phyloP scores from a whole-genome alignment of 2,113 vertebrate species.

The Xiphias gladius region DNA sequence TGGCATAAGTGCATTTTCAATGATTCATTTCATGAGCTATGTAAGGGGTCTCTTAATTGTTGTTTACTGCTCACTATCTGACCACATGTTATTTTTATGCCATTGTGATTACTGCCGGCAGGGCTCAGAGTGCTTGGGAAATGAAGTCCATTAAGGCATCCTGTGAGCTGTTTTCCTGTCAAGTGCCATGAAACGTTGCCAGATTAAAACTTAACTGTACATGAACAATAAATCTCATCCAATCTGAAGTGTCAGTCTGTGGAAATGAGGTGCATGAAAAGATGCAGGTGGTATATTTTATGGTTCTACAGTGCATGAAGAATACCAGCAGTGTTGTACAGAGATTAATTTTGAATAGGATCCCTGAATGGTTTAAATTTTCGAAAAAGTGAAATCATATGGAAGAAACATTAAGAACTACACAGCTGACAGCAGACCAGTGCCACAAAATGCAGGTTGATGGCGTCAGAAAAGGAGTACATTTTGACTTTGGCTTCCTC shows the following conservation, averaged over 20 bases:
- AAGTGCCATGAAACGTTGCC: constrained; percentile 48
- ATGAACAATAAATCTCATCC: constrained; percentile 48
- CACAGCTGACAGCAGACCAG: constrained; percentile 10
- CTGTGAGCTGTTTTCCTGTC: constrained; percentile 69
- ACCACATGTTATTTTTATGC: constrained; percentile 78
- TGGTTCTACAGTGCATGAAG: constrained; percentile 21
- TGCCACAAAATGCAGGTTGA: constrained; percentile 2
- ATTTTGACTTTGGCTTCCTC: not conserved
- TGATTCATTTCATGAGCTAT: constrained; percentile 77
- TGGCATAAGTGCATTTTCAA: constrained; percentile 73
- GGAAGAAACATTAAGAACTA: constrained; percentile 1
- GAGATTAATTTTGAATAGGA: constrained; percentile 37
- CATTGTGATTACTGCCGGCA: constrained; percentile 69
- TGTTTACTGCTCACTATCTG: constrained; percentile 75
- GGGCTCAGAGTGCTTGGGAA: constrained; percentile 69
- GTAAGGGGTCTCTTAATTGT: constrained; percentile 78
- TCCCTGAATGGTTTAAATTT: constrained; percentile 1
- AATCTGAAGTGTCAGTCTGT: constrained; percentile 19
- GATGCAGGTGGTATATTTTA: constrained; percentile 48
- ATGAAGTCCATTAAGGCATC: constrained; percentile 69
- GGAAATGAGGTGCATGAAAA: constrained; percentile 30
- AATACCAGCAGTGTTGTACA: constrained; percentile 19
- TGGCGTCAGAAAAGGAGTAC: not conserved
- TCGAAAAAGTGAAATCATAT: constrained; percentile 21
- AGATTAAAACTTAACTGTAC: constrained; percentile 42